Evolutionary conservation across 1,140 invertebrate genomes (phyloP).

Genomic region (Drosophila prosaltans): DNA sequence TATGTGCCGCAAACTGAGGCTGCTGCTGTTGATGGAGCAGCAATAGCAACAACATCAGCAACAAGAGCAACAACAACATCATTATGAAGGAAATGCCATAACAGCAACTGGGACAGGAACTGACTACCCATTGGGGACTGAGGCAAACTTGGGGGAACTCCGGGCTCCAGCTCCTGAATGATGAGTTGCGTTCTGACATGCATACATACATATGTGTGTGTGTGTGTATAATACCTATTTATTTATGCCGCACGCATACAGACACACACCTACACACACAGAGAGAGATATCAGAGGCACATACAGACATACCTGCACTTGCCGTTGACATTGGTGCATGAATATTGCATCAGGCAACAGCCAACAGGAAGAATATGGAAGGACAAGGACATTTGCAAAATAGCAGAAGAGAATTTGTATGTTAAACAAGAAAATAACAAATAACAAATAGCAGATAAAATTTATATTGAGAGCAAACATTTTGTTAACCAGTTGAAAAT

Average conservation of each 20-base stretch:
- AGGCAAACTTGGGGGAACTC: constrained; percentile 13
- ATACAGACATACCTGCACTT: constrained; percentile 27
- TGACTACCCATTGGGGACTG: constrained; percentile 20
- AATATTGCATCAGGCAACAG: constrained; percentile 59
- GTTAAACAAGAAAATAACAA: constrained; percentile 16
- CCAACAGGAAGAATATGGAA: constrained; percentile 21
- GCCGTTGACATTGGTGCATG: constrained; percentile 49
- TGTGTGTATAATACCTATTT: too few species aligned
- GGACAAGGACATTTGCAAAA: constrained; percentile 12
- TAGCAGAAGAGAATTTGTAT: neutral
- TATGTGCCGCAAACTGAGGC: constrained; percentile 34
- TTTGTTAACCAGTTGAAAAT: neutral
- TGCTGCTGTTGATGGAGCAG: constrained; percentile 23
- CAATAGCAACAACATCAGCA: constrained; percentile 39
- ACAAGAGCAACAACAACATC: constrained; percentile 12
- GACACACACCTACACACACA: constrained; percentile 14
- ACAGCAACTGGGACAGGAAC: constrained; percentile 33
- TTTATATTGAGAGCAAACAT: neutral
- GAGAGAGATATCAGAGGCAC: constrained; percentile 1
- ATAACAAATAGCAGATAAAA: neutral
- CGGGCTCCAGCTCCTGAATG: constrained; percentile 43
- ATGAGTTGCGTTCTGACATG: constrained; percentile 53
- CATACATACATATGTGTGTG: constrained; percentile 16
- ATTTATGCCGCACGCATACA: constrained; percentile 31
- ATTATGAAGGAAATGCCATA: constrained; percentile 9